Conservation (phyloP, 2,888 invertebrate species). For the Ormyrus thymus region DNA sequence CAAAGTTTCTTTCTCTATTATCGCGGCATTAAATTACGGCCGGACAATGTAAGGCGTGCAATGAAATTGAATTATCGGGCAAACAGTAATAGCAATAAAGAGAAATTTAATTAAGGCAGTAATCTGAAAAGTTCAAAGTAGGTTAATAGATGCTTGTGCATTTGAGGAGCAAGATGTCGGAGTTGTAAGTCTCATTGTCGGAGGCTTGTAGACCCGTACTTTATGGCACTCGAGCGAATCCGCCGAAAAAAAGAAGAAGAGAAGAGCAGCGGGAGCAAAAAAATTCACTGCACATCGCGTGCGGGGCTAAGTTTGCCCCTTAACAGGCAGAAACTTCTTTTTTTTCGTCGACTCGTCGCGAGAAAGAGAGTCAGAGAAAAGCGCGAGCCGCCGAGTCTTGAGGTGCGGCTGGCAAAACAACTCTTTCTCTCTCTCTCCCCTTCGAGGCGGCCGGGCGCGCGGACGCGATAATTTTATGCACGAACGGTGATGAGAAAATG, state of each 20-base stretch:
- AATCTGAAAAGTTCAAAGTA: constrained; percentile 17
- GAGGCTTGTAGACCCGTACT: constrained; percentile 28
- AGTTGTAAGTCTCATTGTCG: constrained; percentile 19
- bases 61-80: too few species aligned
- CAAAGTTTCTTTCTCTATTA: background rate
- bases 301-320: constrained; percentile 33
- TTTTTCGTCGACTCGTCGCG: constrained; percentile 29
- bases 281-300: constrained; percentile 9
- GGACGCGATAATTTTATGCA: constrained; percentile 40
- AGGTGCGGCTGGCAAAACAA: constrained; percentile 3
- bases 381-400: background rate
- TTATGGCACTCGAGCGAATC: constrained; percentile 31
- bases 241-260: constrained; percentile 3
- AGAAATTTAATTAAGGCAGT: background rate
- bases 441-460: background rate
- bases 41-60: too few species aligned
- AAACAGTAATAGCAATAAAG: too few species aligned
- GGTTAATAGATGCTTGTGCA: constrained; percentile 20
- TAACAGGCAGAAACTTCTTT: constrained; percentile 37
- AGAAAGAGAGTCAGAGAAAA: background rate
- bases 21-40: background rate
- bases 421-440: background rate
- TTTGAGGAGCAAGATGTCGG: background rate
- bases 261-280: background rate
- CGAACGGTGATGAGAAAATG: constrained; percentile 27